Evolutionary conservation across 2,113 vertebrate species (phyloP).

Genomic region (Bubo scandiacus): DNA sequence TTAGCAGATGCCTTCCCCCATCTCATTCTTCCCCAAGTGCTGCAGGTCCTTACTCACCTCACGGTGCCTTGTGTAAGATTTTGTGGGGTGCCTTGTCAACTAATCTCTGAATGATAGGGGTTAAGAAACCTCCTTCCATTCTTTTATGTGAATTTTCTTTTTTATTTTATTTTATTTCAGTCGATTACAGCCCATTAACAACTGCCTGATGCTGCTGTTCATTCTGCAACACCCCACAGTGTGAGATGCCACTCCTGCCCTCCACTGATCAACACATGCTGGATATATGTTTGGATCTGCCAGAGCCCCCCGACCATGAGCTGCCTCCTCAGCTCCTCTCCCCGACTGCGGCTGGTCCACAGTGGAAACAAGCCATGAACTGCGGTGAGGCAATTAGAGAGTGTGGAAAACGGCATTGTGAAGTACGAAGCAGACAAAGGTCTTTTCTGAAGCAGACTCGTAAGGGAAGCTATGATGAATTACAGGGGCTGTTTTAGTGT

Average conservation of each 20-base stretch:
- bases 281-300: neutral
- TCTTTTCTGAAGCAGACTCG: neutral
- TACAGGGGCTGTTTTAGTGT: neutral
- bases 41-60: neutral
- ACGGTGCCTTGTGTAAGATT: neutral
- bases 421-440: neutral
- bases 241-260: neutral
- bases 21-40: neutral
- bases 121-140: neutral
- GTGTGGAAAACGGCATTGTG: neutral
- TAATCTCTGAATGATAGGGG: neutral
- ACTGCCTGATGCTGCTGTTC: neutral
- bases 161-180: neutral
- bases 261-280: neutral
- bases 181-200: neutral
- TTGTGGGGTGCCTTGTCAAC: neutral
- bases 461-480: neutral
- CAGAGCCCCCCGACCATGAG: neutral
- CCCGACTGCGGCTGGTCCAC: fast-evolving
- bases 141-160: neutral
- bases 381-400: neutral
- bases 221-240: neutral
- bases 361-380: neutral
- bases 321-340: neutral
- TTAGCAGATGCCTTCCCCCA: neutral